A percentile compares a stretch with the other conserved stretches of the same genome.
These are phyloP conservation scores for Lasioglossum vierecki DNA, from an alignment of 2,888 invertebrate species.

Conservation along the genomic window DNA sequence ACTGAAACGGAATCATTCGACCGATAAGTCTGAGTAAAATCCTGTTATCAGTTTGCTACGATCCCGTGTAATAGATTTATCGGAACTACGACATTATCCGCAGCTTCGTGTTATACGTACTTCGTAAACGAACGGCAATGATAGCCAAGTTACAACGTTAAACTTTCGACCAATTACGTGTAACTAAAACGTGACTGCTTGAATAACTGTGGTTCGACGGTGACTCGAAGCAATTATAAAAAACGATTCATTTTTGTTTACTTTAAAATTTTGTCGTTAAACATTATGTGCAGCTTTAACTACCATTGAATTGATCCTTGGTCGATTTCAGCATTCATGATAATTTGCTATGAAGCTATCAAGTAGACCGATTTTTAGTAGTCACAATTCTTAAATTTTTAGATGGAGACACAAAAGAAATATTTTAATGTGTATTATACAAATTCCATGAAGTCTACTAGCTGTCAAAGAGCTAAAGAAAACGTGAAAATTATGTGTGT, in stretches of 20 bases:
- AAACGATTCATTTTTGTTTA: background rate
- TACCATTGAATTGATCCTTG: background rate
- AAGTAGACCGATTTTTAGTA: background rate
- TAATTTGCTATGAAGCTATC: too few relatives aligned
- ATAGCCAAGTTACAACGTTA: background rate
- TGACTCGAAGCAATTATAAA: background rate
- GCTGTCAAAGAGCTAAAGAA: too few relatives aligned
- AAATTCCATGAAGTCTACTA: background rate
- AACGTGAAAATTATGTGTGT: too few relatives aligned
- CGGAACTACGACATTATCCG: background rate
- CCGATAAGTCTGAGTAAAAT: background rate
- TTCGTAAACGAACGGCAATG: background rate
- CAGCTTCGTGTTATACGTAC: background rate
- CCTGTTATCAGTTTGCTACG: conserved; percentile 9
- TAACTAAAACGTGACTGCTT: background rate
- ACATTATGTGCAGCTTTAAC: background rate
- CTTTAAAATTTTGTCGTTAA: background rate
- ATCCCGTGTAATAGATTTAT: conserved; percentile 2
- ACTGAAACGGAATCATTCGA: background rate
- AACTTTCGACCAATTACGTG: background rate
- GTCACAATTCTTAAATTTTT: background rate
- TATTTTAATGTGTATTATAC: background rate
- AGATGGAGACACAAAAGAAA: background rate
- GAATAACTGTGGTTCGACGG: background rate
- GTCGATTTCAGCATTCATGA: too few relatives aligned